Evolutionary conservation across 2,113 vertebrate genomes (phyloP).

Genomic region (Polypterus senegalus): DNA sequence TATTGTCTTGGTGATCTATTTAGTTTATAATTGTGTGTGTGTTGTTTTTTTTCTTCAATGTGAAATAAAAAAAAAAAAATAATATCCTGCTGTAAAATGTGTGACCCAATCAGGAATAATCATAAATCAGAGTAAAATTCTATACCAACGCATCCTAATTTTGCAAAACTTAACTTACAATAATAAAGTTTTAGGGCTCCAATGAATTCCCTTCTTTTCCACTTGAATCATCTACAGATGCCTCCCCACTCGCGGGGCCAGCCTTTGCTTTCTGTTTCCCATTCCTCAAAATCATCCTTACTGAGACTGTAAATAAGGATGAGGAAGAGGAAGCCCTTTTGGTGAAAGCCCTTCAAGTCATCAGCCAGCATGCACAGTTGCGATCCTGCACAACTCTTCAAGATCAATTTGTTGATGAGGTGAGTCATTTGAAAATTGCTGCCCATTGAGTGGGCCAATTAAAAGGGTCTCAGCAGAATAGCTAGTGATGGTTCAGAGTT

Average conservation of each 20-base stretch:
- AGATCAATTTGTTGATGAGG: constrained; percentile 67
- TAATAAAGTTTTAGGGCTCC: not conserved
- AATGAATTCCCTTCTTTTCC: not conserved
- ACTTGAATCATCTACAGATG: constrained; percentile 25
- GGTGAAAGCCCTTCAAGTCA: constrained; percentile 68
- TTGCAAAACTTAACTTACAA: too few species aligned
- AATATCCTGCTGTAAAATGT: too few species aligned
- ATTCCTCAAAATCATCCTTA: constrained; percentile 74
- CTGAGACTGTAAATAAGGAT: constrained; percentile 50
- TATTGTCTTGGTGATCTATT: too few species aligned
- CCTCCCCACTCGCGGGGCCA: constrained; percentile 47
- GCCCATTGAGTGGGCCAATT: too few species aligned
- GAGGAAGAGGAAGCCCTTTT: constrained; percentile 67
- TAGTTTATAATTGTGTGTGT: too few species aligned
- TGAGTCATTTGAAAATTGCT: constrained; percentile 17
- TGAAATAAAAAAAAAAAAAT: too few species aligned
- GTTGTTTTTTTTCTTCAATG: too few species aligned
- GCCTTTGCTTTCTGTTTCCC: constrained; percentile 83
- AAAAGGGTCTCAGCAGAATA: too few species aligned
- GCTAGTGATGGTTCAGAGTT: too few species aligned
- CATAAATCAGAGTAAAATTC: too few species aligned
- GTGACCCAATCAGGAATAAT: too few species aligned
- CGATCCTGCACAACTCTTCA: constrained; percentile 42
- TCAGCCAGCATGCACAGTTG: constrained; percentile 70
- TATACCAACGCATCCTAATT: too few species aligned